Percentiles rank a stretch among this genome's conserved stretches.
These are phyloP conservation scores for Xenopus petersii DNA, from an alignment of 2,797 vertebrate genomes.

Conservation along the genomic window DNA sequence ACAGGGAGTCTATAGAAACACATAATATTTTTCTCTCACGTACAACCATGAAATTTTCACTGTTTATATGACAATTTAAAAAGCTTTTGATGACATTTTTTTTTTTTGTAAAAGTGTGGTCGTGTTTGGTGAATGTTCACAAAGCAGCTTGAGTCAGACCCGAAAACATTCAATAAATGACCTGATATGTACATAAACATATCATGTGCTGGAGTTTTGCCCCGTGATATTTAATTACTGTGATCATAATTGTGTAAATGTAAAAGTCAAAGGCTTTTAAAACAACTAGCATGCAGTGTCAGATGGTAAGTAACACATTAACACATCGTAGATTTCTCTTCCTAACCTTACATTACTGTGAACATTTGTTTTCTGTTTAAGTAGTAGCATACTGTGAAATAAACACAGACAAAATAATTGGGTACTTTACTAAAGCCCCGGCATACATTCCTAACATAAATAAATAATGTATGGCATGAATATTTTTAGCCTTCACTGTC, in stretches of 20 bases:
- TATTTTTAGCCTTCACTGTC: too few species aligned
- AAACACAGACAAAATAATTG: slow-evolving; percentile 23
- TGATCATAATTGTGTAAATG: too few species aligned
- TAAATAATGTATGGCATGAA: too few species aligned
- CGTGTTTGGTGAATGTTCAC: too few species aligned
- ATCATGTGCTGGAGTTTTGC: neutral
- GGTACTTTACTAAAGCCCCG: neutral
- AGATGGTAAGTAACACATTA: slow-evolving; percentile 13
- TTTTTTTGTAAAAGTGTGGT: too few species aligned
- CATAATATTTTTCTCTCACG: neutral
- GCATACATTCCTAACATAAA: neutral
- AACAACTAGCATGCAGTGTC: neutral
- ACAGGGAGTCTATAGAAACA: neutral
- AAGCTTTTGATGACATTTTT: too few species aligned
- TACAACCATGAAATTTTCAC: neutral
- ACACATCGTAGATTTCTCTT: slow-evolving; percentile 28
- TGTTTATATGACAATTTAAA: too few species aligned
- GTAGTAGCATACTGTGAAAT: slow-evolving; percentile 4
- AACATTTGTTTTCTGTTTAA: slow-evolving; percentile 29
- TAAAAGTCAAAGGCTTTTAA: too few species aligned
- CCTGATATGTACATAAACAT: neutral
- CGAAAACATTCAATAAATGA: neutral
- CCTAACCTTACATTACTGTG: neutral
- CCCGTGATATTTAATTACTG: too few species aligned
- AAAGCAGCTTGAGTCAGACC: too few species aligned